A percentile compares a stretch with the other conserved stretches of the same genome.
phyloP scores from a whole-genome alignment of 1,140 invertebrate genomes.

The Dinoponera quadriceps region DNA sequence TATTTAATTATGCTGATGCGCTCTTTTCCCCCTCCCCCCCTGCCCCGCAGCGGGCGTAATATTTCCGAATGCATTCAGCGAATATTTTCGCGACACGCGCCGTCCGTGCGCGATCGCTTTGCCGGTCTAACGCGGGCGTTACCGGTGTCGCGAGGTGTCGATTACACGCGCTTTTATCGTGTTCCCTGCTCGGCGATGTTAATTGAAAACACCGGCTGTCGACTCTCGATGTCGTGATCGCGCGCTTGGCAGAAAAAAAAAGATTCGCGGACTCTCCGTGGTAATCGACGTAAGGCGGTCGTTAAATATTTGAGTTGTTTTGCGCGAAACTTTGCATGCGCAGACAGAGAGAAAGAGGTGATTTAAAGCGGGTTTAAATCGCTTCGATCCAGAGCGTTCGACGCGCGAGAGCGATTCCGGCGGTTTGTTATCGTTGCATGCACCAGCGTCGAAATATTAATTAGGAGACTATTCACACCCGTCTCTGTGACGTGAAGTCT shows the following conservation, averaged over 20 bases:
- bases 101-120: slow-evolving; percentile 26
- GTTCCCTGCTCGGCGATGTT: not conserved
- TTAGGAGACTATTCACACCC: slow-evolving; percentile 25
- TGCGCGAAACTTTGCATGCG: not conserved
- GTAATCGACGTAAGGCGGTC: not conserved
- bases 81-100: slow-evolving; percentile 55
- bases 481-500: slow-evolving; percentile 6
- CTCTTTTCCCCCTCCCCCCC: not conserved
- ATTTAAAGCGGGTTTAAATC: slow-evolving; percentile 2
- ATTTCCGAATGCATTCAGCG: slow-evolving; percentile 60
- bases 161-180: slow-evolving; percentile 21
- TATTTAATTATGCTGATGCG: slow-evolving; percentile 63
- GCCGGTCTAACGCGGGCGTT: not conserved
- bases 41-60: slow-evolving; percentile 33
- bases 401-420: too few species aligned
- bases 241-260: not conserved
- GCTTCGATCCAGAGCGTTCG: too few species aligned
- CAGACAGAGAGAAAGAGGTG: not conserved
- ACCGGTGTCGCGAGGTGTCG: slow-evolving; percentile 17
- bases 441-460: slow-evolving; percentile 32
- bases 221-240: slow-evolving; percentile 1
- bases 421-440: too few species aligned
- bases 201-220: slow-evolving; percentile 30
- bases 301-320: not conserved
- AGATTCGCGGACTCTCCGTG: not conserved